Evolutionary conservation across 2,888 invertebrate species (phyloP).

Genomic region (Drosophila buzzatii): DNA sequence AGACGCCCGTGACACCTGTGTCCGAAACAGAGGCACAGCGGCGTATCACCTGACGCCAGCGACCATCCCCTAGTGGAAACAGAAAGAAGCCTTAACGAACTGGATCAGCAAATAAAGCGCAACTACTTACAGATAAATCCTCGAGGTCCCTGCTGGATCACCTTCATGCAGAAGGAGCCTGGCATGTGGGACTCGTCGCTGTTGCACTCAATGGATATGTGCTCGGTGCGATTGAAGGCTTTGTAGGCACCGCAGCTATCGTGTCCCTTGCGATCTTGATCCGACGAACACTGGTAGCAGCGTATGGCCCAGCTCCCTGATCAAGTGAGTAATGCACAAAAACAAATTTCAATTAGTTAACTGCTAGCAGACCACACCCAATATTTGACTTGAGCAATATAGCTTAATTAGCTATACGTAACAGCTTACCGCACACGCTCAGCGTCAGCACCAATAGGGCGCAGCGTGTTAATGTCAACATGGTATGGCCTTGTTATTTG

Average conservation of each 20-base stretch:
- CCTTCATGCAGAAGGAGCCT: conserved; percentile 98
- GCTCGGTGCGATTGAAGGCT: conserved; percentile 92
- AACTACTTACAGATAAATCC: conserved; percentile 95
- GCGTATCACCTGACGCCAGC: conserved; percentile 96
- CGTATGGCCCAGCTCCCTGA: conserved; percentile 88
- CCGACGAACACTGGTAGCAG: conserved; percentile 97
- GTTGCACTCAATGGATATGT: conserved; percentile 96
- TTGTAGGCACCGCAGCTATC: conserved; percentile 96
- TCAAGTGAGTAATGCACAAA: conserved; percentile 5
- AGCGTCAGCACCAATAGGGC: conserved; percentile 54
- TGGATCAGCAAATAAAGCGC: too few species aligned
- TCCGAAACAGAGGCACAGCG: conserved; percentile 96
- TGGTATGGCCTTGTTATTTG: conserved; percentile 23
- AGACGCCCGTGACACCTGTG: conserved; percentile 96
- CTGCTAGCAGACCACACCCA: conserved; percentile 63
- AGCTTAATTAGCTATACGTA: not conserved
- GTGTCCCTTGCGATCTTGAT: conserved; percentile 90
- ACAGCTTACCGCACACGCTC: conserved; percentile 55
- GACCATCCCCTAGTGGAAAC: conserved; percentile 92
- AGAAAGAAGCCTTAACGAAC: not conserved
- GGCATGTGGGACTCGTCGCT: conserved; percentile 97
- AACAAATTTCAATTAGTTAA: conserved; percentile 38
- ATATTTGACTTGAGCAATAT: conserved; percentile 5
- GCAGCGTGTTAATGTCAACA: conserved; percentile 50
- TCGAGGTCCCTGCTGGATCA: conserved; percentile 96